These are phyloP conservation scores for Calyptommatus sinebrachiatus DNA, from an alignment of 2,113 vertebrate genomes.

Conservation along the genomic window DNA sequence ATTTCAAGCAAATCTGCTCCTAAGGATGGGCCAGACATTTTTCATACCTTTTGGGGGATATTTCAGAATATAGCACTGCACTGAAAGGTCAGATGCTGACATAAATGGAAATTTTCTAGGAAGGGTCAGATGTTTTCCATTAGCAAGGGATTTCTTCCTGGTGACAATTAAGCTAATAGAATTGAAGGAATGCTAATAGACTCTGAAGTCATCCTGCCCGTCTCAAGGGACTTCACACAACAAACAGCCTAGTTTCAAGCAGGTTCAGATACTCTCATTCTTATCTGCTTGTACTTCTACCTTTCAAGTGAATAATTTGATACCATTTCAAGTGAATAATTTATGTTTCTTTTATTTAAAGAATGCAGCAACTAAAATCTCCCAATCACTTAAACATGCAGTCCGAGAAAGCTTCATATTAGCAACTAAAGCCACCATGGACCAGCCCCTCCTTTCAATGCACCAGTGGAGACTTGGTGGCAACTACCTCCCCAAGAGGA, in stretches of 20 bases:
- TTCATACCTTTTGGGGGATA: slow-evolving; percentile 1
- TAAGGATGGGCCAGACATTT: too few species aligned
- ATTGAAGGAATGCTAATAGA: slow-evolving; percentile 30
- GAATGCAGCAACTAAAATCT: slow-evolving; percentile 44
- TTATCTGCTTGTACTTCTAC: slow-evolving; percentile 38
- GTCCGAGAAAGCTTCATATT: slow-evolving; percentile 19
- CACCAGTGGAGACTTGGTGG: slow-evolving; percentile 14
- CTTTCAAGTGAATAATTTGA: too few species aligned
- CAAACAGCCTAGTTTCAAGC: slow-evolving; percentile 24
- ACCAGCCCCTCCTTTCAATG: slow-evolving; percentile 9
- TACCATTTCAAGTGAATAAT: slow-evolving; percentile 60
- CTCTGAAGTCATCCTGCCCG: slow-evolving; percentile 41
- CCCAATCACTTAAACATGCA: slow-evolving; percentile 39
- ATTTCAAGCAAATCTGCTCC: background rate
- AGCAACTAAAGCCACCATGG: slow-evolving; percentile 15
- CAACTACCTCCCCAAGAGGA: background rate
- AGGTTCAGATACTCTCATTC: slow-evolving; percentile 36
- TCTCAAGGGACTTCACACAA: slow-evolving; percentile 40
- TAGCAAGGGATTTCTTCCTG: slow-evolving; percentile 28
- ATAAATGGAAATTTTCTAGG: slow-evolving; percentile 34
- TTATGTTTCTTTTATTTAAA: slow-evolving; percentile 59
- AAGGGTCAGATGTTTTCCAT: slow-evolving; percentile 14
- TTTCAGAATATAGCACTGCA: slow-evolving; percentile 44
- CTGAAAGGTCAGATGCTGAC: slow-evolving; percentile 29
- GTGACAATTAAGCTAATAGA: slow-evolving; percentile 50